Percentiles rank a stretch among this genome's conserved stretches.
These are phyloP conservation scores for Bemisia tabaci DNA, from an alignment of 1,140 invertebrate genomes.

Conservation along the genomic window DNA sequence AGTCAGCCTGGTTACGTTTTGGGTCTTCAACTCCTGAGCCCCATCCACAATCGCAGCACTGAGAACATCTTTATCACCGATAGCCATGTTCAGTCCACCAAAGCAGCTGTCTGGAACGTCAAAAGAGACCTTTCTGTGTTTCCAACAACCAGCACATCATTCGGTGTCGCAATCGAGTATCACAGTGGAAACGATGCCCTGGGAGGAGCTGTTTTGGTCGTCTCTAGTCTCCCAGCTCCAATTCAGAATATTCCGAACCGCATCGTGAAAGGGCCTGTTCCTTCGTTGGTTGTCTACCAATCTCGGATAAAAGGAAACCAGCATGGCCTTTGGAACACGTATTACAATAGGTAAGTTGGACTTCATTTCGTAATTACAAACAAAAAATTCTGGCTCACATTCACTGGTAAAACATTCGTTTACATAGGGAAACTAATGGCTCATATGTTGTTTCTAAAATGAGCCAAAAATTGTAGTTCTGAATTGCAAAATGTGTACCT, in stretches of 20 bases:
- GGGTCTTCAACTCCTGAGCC: conserved; percentile 71
- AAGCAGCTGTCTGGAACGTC: conserved; percentile 55
- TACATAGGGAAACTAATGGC: no score
- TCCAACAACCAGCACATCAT: conserved; percentile 72
- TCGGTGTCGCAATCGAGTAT: conserved; percentile 67
- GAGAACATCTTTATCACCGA: conserved; percentile 68
- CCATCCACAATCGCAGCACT: conserved; percentile 71
- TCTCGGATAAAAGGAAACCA: conserved; percentile 66
- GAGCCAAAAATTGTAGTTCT: no score
- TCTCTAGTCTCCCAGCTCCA: conserved; percentile 37
- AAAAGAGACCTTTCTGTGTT: conserved; percentile 71
- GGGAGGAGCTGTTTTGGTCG: conserved; percentile 66
- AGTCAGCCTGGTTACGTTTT: conserved; percentile 61
- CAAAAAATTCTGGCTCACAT: no score
- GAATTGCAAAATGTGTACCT: no score
- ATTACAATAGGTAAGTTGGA: conserved; percentile 66
- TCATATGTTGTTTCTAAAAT: no score
- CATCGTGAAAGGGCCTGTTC: conserved; percentile 59
- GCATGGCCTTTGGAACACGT: conserved; percentile 64
- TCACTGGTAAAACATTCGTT: no score
- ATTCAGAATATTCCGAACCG: conserved; percentile 49
- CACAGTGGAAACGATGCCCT: conserved; percentile 58
- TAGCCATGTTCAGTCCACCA: conserved; percentile 35
- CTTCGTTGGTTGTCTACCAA: conserved; percentile 51
- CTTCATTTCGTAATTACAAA: no score